These are phyloP conservation scores for Phylloscopus trochiloides DNA, from an alignment of 2,113 vertebrate species.

Conservation along the genomic window DNA sequence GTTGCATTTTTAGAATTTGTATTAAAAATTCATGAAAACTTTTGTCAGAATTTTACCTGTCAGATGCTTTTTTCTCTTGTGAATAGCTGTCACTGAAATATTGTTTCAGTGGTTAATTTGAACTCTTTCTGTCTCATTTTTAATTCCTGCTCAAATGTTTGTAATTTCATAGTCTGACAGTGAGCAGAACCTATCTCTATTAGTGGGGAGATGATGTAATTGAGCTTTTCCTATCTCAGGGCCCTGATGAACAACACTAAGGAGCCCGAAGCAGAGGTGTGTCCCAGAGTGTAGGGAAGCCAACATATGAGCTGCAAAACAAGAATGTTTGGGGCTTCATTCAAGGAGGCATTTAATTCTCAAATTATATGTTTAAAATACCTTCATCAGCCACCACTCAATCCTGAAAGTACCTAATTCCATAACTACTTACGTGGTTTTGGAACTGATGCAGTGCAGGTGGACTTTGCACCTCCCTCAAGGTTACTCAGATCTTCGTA, in stretches of 20 bases:
- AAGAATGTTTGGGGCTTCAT: neutral
- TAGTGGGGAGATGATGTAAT: neutral
- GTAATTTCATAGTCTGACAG: neutral
- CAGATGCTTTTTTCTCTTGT: neutral
- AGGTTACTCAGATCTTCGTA: neutral
- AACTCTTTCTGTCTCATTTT: neutral
- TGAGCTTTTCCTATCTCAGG: rapidly evolving
- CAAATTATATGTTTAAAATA: neutral
- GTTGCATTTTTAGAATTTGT: neutral
- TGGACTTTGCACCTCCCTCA: neutral
- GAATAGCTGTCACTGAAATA: neutral
- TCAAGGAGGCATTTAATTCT: neutral
- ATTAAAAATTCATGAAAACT: neutral
- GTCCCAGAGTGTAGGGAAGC: neutral
- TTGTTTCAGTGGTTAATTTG: neutral
- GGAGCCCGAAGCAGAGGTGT: neutral
- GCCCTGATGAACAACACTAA: neutral
- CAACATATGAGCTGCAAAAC: neutral
- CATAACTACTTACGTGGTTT: neutral
- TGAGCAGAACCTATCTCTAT: neutral
- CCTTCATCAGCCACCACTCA: neutral
- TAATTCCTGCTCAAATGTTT: neutral
- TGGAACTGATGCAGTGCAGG: neutral
- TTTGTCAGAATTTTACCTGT: neutral
- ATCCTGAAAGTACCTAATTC: neutral